phyloP scores from a whole-genome alignment of 2,797 vertebrate genomes.

The Lindbergichthys nudifrons region DNA sequence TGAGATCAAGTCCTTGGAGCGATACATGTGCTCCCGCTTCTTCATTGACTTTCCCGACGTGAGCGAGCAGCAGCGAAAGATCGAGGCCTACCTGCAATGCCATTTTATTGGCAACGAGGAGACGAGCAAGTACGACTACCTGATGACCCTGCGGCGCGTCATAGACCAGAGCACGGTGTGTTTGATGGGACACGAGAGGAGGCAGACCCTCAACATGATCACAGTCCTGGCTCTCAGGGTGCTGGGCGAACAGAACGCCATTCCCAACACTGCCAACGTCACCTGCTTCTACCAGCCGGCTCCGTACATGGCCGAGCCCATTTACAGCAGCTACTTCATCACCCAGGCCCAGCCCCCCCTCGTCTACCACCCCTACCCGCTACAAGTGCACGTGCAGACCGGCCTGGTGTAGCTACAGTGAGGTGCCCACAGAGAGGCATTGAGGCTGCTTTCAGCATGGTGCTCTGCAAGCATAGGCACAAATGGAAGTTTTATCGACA shows the following conservation, averaged over 20 bases:
- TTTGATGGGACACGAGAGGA: conserved; percentile 93
- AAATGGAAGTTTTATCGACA: conserved; percentile 65
- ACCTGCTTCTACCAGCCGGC: conserved; percentile 98
- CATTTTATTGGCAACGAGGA: conserved; percentile 94
- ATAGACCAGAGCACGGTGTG: conserved; percentile 97
- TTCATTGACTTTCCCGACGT: conserved; percentile 98
- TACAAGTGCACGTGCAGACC: conserved; percentile 89
- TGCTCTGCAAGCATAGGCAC: conserved; percentile 66
- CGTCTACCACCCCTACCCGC: conserved; percentile 91
- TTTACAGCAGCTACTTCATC: conserved; percentile 92
- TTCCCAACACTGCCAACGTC: conserved; percentile 92
- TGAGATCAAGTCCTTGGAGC: conserved; percentile 94
- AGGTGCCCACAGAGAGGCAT: conserved; percentile 54
- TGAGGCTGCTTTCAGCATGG: conserved; percentile 67
- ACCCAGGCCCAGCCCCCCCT: conserved; percentile 87
- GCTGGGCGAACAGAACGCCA: conserved; percentile 96
- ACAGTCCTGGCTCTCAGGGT: conserved; percentile 93
- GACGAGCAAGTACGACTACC: conserved; percentile 94
- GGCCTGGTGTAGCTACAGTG: conserved; percentile 84
- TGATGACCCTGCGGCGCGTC: conserved; percentile 94
- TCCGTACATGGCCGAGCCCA: conserved; percentile 90
- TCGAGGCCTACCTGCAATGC: conserved; percentile 94
- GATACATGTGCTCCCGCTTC: conserved; percentile 99
- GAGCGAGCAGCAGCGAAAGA: conserved; percentile 93
- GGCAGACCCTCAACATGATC: conserved; percentile 97